Evolutionary conservation across 2,797 vertebrate genomes (phyloP).

Genomic region (Sebastiscus albofasciatus): DNA sequence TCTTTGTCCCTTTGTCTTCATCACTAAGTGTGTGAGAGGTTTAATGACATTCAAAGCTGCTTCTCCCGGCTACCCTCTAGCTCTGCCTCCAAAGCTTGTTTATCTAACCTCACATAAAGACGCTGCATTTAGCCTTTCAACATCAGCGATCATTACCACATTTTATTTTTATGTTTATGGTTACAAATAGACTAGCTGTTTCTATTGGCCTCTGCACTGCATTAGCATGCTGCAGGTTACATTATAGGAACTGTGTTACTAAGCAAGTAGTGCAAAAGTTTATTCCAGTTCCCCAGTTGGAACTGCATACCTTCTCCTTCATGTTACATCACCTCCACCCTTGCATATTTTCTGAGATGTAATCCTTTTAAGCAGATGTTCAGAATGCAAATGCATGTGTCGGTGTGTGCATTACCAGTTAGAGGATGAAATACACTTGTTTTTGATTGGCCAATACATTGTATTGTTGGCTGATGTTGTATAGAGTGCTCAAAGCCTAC

Average conservation of each 20-base stretch:
- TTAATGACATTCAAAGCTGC: slow-evolving; percentile 8
- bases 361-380: not conserved
- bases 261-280: not conserved
- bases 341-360: not conserved
- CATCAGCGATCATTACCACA: not conserved
- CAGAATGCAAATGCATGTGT: not conserved
- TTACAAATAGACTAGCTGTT: not conserved
- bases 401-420: not conserved
- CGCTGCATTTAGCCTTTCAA: not conserved
- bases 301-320: not conserved
- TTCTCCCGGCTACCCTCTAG: not conserved
- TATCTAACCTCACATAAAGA: not conserved
- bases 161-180: not conserved
- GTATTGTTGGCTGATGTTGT: too few relatives aligned
- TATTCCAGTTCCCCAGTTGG: not conserved
- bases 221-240: not conserved
- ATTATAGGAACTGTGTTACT: not conserved
- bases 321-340: not conserved
- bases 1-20: slow-evolving; percentile 17
- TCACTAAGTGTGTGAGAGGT: not conserved
- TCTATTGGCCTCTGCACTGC: not conserved
- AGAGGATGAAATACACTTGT: not conserved
- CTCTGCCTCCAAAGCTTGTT: not conserved
- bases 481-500: too few relatives aligned
- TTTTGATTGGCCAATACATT: too few relatives aligned